phyloP scores from a whole-genome alignment of 2,797 vertebrate species.

The Momotus momota region DNA sequence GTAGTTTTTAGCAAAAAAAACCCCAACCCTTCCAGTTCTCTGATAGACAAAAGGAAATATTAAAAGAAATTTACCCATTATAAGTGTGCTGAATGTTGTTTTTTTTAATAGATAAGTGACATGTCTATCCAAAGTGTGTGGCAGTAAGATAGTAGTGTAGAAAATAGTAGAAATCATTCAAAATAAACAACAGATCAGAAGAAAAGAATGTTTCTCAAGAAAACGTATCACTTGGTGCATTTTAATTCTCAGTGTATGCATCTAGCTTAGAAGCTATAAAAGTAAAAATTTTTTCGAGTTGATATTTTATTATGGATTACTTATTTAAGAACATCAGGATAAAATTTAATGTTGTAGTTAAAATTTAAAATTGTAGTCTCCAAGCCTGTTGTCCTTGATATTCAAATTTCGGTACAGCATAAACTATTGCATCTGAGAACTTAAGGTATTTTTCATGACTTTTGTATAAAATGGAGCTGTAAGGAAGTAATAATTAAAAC shows the following conservation, averaged over 20 bases:
- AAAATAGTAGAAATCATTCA: neutral
- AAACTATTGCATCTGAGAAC: neutral
- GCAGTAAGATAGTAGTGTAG: neutral
- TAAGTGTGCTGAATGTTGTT: neutral
- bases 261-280: neutral
- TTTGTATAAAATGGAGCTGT: neutral
- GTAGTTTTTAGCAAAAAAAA: neutral
- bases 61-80: neutral
- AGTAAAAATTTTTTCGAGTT: neutral
- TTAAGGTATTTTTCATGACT: neutral
- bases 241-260: neutral
- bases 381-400: neutral
- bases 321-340: neutral
- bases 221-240: accelerated
- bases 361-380: neutral
- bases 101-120: neutral
- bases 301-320: neutral
- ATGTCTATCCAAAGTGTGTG: neutral
- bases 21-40: neutral
- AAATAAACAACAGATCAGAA: neutral
- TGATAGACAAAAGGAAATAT: neutral
- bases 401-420: neutral
- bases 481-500: neutral
- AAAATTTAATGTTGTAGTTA: neutral
- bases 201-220: neutral